phyloP scores from a whole-genome alignment of 2,888 invertebrate genomes.

The Ypsolopha scabrella region DNA sequence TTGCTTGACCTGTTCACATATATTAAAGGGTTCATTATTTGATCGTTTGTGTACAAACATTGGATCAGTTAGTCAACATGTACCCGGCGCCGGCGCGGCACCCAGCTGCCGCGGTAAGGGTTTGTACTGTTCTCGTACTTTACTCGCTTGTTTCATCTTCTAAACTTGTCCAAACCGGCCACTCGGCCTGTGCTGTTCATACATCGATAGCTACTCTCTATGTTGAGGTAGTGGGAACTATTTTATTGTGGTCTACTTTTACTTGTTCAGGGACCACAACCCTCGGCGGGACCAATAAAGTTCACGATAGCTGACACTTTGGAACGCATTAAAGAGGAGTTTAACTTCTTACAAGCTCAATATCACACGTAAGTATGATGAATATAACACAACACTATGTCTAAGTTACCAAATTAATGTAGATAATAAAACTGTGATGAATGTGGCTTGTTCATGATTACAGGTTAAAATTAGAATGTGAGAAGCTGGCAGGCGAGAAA shows the following conservation, averaged over 20 bases:
- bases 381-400: background rate
- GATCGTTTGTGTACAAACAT: conserved; percentile 26
- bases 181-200: conserved; percentile 5
- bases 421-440: conserved; percentile 3
- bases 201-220: background rate
- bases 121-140: conserved; percentile 36
- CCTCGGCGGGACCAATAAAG: conserved; percentile 91
- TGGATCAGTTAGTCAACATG: conserved; percentile 54
- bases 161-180: conserved; percentile 11
- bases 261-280: conserved; percentile 80
- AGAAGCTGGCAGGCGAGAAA: conserved; percentile 97
- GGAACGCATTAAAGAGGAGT: conserved; percentile 96
- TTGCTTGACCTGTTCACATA: conserved; percentile 31
- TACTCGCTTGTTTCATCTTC: conserved; percentile 8
- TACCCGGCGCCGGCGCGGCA: conserved; percentile 83
- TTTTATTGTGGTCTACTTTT: conserved; percentile 22
- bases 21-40: conserved; percentile 45
- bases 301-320: conserved; percentile 93
- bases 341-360: conserved; percentile 94
- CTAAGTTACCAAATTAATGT: background rate
- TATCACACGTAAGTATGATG: conserved; percentile 87
- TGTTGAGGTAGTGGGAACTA: conserved; percentile 12
- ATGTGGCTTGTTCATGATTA: conserved; percentile 14
- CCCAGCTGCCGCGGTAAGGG: conserved; percentile 81
- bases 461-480: conserved; percentile 97